phyloP scores from a whole-genome alignment of 1,140 invertebrate species.

The Archegozetes longisetosus region DNA sequence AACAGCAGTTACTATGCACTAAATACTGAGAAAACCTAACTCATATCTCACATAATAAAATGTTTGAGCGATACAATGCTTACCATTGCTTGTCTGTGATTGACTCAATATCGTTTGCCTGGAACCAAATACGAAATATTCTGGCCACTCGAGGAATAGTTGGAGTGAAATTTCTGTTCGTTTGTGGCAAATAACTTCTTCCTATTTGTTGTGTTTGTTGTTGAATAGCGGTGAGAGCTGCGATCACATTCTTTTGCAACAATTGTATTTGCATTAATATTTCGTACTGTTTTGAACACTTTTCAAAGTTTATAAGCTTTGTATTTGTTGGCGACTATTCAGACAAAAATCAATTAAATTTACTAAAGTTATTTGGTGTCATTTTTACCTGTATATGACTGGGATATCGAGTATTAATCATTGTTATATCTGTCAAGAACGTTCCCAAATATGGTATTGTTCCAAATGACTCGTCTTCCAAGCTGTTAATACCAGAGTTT shows the following conservation, averaged over 20 bases:
- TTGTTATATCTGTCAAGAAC: slow-evolving; percentile 92
- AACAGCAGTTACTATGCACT: no score
- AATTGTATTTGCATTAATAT: slow-evolving; percentile 90
- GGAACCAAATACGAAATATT: slow-evolving; percentile 18
- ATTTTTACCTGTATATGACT: slow-evolving; percentile 15
- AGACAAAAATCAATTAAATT: background rate
- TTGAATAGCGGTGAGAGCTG: slow-evolving; percentile 11
- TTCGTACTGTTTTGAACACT: slow-evolving; percentile 95
- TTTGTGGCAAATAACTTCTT: background rate
- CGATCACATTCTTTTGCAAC: slow-evolving; percentile 46
- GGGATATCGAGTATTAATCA: slow-evolving; percentile 80
- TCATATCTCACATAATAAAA: no score
- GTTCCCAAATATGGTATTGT: slow-evolving; percentile 97
- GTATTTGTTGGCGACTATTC: slow-evolving; percentile 19
- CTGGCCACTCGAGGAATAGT: slow-evolving; percentile 16
- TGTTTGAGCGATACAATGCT: no score
- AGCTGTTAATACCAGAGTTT: background rate
- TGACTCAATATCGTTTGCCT: slow-evolving; percentile 9
- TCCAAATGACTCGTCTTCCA: slow-evolving; percentile 35
- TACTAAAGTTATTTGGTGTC: background rate
- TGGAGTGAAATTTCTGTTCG: slow-evolving; percentile 9
- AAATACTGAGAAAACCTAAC: no score
- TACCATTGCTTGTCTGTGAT: slow-evolving; percentile 19
- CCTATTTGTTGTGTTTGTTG: slow-evolving; percentile 13
- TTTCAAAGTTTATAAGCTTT: slow-evolving; percentile 94